Base-by-base conservation (phyloP, 2,888 invertebrate species). In the Sphaerophoria taeniata region DNA sequence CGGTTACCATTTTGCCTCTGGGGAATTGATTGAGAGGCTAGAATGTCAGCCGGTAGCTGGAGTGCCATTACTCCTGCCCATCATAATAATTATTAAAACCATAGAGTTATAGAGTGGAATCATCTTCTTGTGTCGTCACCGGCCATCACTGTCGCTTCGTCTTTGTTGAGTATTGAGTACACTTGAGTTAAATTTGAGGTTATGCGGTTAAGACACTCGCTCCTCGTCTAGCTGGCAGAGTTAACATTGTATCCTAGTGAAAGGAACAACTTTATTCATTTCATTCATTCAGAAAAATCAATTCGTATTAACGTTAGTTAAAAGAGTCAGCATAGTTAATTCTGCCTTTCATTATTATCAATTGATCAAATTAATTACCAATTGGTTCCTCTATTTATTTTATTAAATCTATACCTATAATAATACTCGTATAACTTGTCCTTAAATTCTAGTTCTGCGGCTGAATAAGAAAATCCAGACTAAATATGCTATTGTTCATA, bases 11-110 rank as follows among this genome's bases (percentile, higher is more conserved):
- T 51, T 45, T 63, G 58, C 71, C 81, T 76, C 60, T 63, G 24
- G 61, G 47, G 39, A 49, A 71, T 82, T 82, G 82, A 82, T 82
- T 82, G 82, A 82, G 82, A 77, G 82, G 82, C 82, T 45, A 73
- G 69, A 77, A 77, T 82, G 82, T 77, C 82, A 82, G 82, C 72
- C 82, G 69, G 82, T 82, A 82, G 82, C 77, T 77, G 87, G 79
- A 85, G 84, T 85, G 58, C 71, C 85, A 70, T 63, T 33, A 74
- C 67, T 77, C 67, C 56, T 70, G 60, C 45, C 36, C 73, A 67
- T 75, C 86, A 81, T 49, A 75, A 76, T 61, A 73, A 85, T 78
- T 69, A 73, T 72, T 67, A 69, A 74, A 65, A 71, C 51, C 71
- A 47, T 11, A 14, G 33, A 63, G 47, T 63, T 60, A 33, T 47